These are phyloP conservation scores for Isotomurus palustris DNA, from an alignment of 2,888 invertebrate species.

Conservation along the genomic window DNA sequence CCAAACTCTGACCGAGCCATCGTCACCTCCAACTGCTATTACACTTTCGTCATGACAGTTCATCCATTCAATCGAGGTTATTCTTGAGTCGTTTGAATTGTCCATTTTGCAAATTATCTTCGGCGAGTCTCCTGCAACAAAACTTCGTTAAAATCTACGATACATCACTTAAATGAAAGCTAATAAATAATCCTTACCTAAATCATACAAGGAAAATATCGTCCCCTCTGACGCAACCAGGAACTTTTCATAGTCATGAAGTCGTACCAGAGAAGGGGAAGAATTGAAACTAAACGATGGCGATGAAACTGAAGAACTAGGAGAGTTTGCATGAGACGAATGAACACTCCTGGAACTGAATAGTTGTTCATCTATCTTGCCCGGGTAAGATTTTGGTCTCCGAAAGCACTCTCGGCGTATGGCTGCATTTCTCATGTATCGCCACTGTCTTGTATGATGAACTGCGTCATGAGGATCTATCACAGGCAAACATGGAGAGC, in stretches of 20 bases:
- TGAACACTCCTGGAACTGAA: constrained; percentile 36
- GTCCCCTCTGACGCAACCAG: constrained; percentile 40
- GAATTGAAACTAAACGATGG: constrained; percentile 38
- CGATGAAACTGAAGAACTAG: constrained; percentile 31
- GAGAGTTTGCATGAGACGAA: constrained; percentile 27
- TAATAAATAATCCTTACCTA: constrained; percentile 10
- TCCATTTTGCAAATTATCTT: constrained; percentile 41
- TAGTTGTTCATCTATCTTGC: constrained; percentile 73
- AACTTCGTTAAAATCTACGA: not conserved
- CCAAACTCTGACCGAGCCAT: constrained; percentile 73
- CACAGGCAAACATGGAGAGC: not conserved
- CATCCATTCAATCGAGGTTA: constrained; percentile 78
- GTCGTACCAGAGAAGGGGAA: constrained; percentile 36
- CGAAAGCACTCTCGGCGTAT: constrained; percentile 57
- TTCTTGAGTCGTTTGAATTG: constrained; percentile 55
- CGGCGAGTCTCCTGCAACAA: constrained; percentile 29
- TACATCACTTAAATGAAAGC: not conserved
- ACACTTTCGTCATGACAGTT: constrained; percentile 78
- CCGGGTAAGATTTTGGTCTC: constrained; percentile 51
- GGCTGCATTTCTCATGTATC: constrained; percentile 62
- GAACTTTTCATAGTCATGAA: constrained; percentile 40
- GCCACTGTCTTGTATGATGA: constrained; percentile 68
- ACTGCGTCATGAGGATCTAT: constrained; percentile 19
- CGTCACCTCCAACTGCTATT: constrained; percentile 69
- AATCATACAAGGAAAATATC: constrained; percentile 33